A percentile compares a stretch with the other conserved stretches of the same genome.
Evolutionary conservation across 2,113 vertebrate species (phyloP).

Genomic region (Oreocharis arfaki): DNA sequence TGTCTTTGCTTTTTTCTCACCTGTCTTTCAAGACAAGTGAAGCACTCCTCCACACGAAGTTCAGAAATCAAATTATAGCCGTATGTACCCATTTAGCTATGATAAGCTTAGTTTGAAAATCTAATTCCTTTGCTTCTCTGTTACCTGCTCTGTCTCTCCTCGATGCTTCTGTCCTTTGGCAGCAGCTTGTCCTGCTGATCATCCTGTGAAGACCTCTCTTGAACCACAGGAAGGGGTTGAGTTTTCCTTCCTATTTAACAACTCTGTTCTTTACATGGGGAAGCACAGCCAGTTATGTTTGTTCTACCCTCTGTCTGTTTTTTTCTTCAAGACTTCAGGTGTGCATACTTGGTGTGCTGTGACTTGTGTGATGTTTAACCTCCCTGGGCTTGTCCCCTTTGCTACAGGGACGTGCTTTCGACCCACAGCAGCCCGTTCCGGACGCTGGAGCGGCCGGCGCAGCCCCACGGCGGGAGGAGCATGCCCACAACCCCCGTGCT

Average conservation of each 20-base stretch:
- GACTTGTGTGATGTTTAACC: neutral
- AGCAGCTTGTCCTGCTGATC: neutral
- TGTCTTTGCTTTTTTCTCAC: neutral
- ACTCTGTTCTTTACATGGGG: fast-evolving
- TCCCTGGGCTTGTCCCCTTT: slow-evolving; percentile 32
- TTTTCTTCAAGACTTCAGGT: neutral
- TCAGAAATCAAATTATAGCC: neutral
- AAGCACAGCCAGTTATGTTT: neutral
- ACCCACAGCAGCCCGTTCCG: slow-evolving; percentile 87
- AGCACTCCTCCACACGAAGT: neutral
- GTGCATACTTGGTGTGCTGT: fast-evolving
- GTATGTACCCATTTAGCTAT: neutral
- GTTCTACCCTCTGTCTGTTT: neutral
- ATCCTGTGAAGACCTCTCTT: neutral
- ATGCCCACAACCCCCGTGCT: slow-evolving; percentile 93
- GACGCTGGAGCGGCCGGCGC: slow-evolving; percentile 76
- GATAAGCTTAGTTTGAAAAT: neutral
- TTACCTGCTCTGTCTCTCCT: neutral
- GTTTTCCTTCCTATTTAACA: neutral
- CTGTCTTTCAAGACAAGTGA: neutral
- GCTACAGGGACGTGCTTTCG: slow-evolving; percentile 75
- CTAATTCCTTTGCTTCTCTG: neutral
- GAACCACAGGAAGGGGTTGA: neutral
- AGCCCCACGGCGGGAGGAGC: slow-evolving; percentile 82
- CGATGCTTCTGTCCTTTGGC: neutral